Conservation (phyloP, 2,888 invertebrate species). For the Seira sanloemensis region DNA sequence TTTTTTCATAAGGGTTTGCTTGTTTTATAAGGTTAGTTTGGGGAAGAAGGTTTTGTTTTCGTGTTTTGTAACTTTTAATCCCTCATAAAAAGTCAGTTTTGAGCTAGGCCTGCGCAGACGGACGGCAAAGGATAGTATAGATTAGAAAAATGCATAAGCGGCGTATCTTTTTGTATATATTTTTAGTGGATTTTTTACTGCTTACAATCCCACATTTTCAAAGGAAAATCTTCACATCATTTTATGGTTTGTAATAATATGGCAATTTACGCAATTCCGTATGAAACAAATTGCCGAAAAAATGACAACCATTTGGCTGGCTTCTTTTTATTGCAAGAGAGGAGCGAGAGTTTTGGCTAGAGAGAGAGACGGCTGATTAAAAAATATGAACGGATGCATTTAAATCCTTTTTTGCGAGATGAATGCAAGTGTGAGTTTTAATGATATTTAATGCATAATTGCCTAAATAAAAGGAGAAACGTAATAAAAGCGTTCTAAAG, state of each 20-base stretch:
- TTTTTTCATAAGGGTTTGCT: too few relatives aligned
- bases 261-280: not conserved
- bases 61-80: not conserved
- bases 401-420: not conserved
- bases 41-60: not conserved
- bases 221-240: not conserved
- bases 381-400: not conserved
- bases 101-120: not conserved
- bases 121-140: too few relatives aligned
- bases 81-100: not conserved
- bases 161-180: not conserved
- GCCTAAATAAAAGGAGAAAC: slow-evolving; percentile 35
- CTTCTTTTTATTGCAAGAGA: not conserved
- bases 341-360: not conserved
- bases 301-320: not conserved
- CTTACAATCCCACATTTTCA: not conserved
- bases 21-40: not conserved
- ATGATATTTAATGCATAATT: slow-evolving; percentile 12
- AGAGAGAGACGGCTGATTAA: not conserved
- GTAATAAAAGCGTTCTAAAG: slow-evolving; percentile 29
- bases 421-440: slow-evolving; percentile 28
- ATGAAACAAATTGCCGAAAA: not conserved
- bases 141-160: too few relatives aligned
- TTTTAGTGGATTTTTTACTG: not conserved
- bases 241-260: not conserved